Evolutionary conservation across 2,113 vertebrate species (phyloP), one percentile per base, ranked within the genome.

Genomic region (Tachycineta bicolor): DNA sequence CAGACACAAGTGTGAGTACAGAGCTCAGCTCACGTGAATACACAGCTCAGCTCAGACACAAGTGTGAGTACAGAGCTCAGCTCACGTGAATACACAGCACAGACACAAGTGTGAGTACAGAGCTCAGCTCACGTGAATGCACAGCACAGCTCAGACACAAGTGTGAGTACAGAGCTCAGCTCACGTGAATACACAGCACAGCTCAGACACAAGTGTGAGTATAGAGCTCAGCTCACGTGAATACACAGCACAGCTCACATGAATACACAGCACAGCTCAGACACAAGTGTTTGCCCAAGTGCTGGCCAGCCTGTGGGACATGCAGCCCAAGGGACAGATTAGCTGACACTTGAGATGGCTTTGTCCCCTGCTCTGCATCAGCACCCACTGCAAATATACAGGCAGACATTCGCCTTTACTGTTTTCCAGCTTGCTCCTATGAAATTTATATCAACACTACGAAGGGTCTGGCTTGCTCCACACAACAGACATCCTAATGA

Each of bases 271-370:
- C 37, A 26, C 62, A 12, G 25, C 62, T 79, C 81, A 5, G 34
- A 13, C 80, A 47, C 44, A 5, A 94, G 94, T 11, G 81, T 59
- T 85, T 74, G 88, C 76, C 74, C 52, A n/a, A 63, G 37, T 1
- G 0, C 37, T 2, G 0, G 37, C 47, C 9, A 7, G 49, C 50
- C 46, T 68, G 24, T 3, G 26, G 77, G 58, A 34, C 0, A 0
- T 10, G 8, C 20, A 63, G 56, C 79, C 58, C 78, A 52, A 25
- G 41, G 63, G n/a, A 81, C 69, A 67, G 93, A 93, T 75, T 71
- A 88, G 79, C 79, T 26, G 68, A 41, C 85, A 78, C 88, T 95
- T 2, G 3, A 69, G 69, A 37, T 37, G 71, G 19, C 69, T 94
- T 97, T 91, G 82, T 78, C 70, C 56, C 58, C 71, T 29, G 22